Evolutionary conservation across 2,888 invertebrate species (phyloP).

Genomic region (Tetragonisca angustula): DNA sequence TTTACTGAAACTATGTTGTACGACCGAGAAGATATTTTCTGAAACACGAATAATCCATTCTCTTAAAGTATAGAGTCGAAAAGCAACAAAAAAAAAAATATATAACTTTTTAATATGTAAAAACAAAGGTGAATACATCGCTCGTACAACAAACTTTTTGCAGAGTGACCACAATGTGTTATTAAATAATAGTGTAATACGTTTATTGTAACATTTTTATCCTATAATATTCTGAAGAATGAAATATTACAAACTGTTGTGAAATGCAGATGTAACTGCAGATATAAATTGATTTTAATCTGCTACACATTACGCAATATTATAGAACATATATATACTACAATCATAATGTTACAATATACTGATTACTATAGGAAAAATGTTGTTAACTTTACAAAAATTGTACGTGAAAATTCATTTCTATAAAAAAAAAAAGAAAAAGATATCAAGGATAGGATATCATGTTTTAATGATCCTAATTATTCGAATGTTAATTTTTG

Average conservation of each 20-base stretch:
- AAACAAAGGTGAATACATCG: slow-evolving; percentile 21
- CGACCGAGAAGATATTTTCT: slow-evolving; percentile 50
- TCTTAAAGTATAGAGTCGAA: slow-evolving; percentile 22
- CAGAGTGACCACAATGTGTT: slow-evolving; percentile 41
- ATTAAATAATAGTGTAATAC: neutral
- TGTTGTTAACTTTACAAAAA: slow-evolving; percentile 11
- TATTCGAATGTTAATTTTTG: neutral
- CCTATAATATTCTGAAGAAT: neutral
- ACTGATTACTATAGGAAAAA: neutral
- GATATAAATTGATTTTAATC: neutral
- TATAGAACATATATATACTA: neutral
- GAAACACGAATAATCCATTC: slow-evolving; percentile 29
- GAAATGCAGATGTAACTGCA: neutral
- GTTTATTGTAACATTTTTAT: slow-evolving; percentile 2
- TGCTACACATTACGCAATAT: neutral
- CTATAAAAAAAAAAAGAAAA: neutral
- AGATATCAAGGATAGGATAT: neutral
- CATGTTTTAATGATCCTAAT: neutral
- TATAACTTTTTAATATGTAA: slow-evolving; percentile 30
- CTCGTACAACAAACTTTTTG: slow-evolving; percentile 66
- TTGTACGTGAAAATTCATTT: slow-evolving; percentile 14
- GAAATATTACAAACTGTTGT: neutral
- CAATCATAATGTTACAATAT: neutral
- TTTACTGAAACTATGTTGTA: slow-evolving; percentile 56
- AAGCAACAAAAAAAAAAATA: neutral